These are phyloP conservation scores for Xyrichtys novacula DNA, from an alignment of 2,797 vertebrate species.

Conservation along the genomic window DNA sequence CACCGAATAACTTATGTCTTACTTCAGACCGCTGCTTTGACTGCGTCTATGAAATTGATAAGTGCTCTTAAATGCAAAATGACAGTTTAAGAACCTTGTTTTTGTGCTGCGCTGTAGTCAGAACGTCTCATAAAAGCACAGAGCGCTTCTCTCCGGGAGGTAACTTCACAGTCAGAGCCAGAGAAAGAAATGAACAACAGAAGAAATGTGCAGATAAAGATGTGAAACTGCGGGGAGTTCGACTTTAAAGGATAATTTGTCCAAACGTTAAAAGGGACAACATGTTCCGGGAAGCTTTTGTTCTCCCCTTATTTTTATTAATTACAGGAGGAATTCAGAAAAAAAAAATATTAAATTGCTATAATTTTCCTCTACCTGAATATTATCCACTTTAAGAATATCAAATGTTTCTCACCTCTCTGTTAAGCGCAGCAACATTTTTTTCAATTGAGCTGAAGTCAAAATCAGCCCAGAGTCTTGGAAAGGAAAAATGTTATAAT, in stretches of 20 bases:
- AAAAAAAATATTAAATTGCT: constrained; percentile 33
- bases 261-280: constrained; percentile 33
- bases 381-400: constrained; percentile 20
- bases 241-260: constrained; percentile 51
- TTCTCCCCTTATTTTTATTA: constrained; percentile 18
- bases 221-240: constrained; percentile 11
- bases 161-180: constrained; percentile 46
- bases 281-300: constrained; percentile 24
- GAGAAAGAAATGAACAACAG: constrained; percentile 40
- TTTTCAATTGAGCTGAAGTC: constrained; percentile 22
- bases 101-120: constrained; percentile 59
- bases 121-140: constrained; percentile 73
- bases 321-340: constrained; percentile 30
- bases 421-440: constrained; percentile 9
- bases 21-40: constrained; percentile 69
- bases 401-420: neutral
- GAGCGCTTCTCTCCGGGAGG: constrained; percentile 60
- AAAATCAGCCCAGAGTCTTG: constrained; percentile 24
- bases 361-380: constrained; percentile 30
- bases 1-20: constrained; percentile 74
- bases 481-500: constrained; percentile 24
- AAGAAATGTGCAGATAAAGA: constrained; percentile 40
- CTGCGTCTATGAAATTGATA: constrained; percentile 79
- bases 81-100: constrained; percentile 81
- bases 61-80: constrained; percentile 80